phyloP scores from a whole-genome alignment of 2,113 vertebrate species.

The Scomber japonicus region DNA sequence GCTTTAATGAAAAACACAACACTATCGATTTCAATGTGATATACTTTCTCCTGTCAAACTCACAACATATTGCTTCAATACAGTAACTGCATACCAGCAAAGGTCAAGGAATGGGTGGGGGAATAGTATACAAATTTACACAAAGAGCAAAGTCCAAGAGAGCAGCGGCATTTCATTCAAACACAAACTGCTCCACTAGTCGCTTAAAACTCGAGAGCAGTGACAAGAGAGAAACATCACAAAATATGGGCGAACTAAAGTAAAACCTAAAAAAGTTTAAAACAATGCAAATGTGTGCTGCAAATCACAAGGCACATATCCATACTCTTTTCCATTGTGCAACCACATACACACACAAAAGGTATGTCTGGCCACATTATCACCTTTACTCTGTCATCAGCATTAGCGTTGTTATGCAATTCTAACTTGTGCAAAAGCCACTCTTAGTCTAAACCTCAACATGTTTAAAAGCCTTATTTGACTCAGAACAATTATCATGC shows the following conservation, averaged over 20 bases:
- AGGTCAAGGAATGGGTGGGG: conserved; percentile 34
- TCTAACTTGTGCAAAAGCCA: conserved; percentile 6
- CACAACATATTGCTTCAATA: conserved; percentile 46
- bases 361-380: not conserved
- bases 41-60: conserved; percentile 12
- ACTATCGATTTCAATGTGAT: not conserved
- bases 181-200: conserved; percentile 6
- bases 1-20: not conserved
- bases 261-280: not conserved
- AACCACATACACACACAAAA: not conserved
- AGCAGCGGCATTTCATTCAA: conserved; percentile 11
- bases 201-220: not conserved
- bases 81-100: conserved; percentile 19
- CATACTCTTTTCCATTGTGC: not conserved
- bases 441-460: not conserved
- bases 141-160: conserved; percentile 65
- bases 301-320: not conserved
- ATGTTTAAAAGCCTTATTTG: not conserved
- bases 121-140: conserved; percentile 45
- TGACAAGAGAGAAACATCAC: not conserved
- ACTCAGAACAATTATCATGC: not conserved
- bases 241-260: not conserved
- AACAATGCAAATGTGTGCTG: not conserved
- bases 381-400: conserved; percentile 11
- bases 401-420: conserved; percentile 23